Percentiles rank a stretch among this genome's conserved stretches.
Conservation (phyloP, 2,113 vertebrate genomes). For the Pogonocichla stellata region DNA sequence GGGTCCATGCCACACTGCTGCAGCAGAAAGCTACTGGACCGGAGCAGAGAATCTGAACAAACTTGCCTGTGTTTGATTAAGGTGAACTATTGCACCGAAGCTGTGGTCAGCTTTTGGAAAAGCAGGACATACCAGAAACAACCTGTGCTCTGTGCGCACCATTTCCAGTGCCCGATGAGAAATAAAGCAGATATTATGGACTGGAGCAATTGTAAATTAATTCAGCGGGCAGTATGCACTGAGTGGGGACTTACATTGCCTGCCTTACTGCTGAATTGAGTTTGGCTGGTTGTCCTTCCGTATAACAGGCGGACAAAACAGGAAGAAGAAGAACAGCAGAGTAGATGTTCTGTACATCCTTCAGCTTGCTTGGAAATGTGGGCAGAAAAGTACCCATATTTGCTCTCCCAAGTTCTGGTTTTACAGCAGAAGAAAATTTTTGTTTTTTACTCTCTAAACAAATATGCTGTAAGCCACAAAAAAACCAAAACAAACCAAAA, state of each 20-base stretch:
- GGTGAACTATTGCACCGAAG: not conserved
- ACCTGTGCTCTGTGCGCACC: not conserved
- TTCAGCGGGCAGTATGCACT: fast-evolving
- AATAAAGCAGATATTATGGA: not conserved
- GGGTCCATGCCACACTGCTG: not conserved
- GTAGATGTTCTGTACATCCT: not conserved
- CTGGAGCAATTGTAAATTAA: not conserved
- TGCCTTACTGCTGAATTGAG: not conserved
- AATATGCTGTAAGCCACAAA: not conserved
- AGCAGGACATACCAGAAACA: not conserved
- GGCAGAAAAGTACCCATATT: not conserved
- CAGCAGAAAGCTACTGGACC: not conserved
- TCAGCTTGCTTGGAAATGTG: not conserved
- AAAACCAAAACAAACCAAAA: not conserved
- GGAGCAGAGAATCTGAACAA: not conserved
- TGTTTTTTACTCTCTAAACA: not conserved
- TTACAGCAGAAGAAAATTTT: not conserved
- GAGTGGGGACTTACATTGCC: not conserved
- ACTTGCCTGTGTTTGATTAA: not conserved
- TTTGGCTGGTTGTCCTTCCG: not conserved
- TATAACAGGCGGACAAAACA: not conserved
- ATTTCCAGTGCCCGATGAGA: not conserved
- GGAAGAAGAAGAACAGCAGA: not conserved
- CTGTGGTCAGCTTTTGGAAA: not conserved
- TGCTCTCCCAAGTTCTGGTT: not conserved